A percentile compares a stretch with the other conserved stretches of the same genome.
phyloP scores from a whole-genome alignment of 2,888 invertebrate genomes.

The Hedya salicella region DNA sequence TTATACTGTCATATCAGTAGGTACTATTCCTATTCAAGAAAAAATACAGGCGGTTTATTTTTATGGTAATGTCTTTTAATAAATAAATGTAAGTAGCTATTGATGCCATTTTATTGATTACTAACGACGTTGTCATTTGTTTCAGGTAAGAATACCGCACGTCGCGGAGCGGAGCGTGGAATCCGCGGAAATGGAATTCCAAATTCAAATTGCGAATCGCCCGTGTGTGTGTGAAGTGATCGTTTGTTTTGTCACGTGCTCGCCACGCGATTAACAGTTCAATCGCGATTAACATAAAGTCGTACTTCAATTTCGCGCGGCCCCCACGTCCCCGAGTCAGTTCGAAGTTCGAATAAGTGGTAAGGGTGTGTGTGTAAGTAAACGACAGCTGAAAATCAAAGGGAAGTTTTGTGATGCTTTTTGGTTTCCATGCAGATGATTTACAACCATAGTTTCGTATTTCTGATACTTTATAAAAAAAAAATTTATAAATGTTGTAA shows the following conservation, averaged over 20 bases:
- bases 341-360: slow-evolving; percentile 51
- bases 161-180: slow-evolving; percentile 43
- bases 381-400: slow-evolving; percentile 73
- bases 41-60: slow-evolving; percentile 37
- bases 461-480: neutral
- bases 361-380: slow-evolving; percentile 58
- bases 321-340: slow-evolving; percentile 54
- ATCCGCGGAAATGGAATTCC: slow-evolving; percentile 57
- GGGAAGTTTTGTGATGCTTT: slow-evolving; percentile 59
- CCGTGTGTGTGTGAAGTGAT: slow-evolving; percentile 63
- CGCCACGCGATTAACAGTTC: slow-evolving; percentile 71
- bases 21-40: slow-evolving; percentile 36
- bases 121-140: slow-evolving; percentile 62
- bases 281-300: slow-evolving; percentile 71
- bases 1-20: slow-evolving; percentile 46
- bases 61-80: slow-evolving; percentile 24
- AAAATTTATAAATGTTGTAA: neutral
- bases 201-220: slow-evolving; percentile 65
- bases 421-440: slow-evolving; percentile 43
- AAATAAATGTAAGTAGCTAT: slow-evolving; percentile 8
- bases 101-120: slow-evolving; percentile 26
- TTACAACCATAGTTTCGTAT: slow-evolving; percentile 2
- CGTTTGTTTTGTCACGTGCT: slow-evolving; percentile 69
- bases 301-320: slow-evolving; percentile 71
- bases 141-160: slow-evolving; percentile 72